These are phyloP conservation scores for Sinella curviseta DNA, from an alignment of 1,140 invertebrate genomes.

Conservation along the genomic window DNA sequence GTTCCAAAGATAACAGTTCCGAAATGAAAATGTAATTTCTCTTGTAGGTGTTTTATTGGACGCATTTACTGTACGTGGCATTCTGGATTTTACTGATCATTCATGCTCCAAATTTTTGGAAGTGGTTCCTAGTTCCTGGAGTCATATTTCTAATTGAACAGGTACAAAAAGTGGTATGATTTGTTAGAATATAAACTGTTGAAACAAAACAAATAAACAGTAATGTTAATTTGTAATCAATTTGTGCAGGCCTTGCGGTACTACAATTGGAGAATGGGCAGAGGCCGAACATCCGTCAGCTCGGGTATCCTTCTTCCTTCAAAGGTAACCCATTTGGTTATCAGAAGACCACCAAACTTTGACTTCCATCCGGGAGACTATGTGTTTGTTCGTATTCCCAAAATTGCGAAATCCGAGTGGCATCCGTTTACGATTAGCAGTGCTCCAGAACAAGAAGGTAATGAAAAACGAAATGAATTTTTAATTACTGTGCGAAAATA, in stretches of 20 bases:
- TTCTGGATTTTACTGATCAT: slow-evolving; percentile 84
- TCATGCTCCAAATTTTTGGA: slow-evolving; percentile 93
- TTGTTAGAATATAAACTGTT: too few species aligned
- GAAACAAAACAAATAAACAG: neutral
- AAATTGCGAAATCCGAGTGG: slow-evolving; percentile 91
- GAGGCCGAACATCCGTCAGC: slow-evolving; percentile 80
- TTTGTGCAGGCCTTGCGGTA: slow-evolving; percentile 33
- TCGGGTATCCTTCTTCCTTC: slow-evolving; percentile 79
- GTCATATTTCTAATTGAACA: slow-evolving; percentile 78
- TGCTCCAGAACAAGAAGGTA: slow-evolving; percentile 88
- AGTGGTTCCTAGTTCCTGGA: slow-evolving; percentile 87
- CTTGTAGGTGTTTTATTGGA: slow-evolving; percentile 91
- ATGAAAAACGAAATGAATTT: neutral
- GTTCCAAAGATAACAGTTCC: too few species aligned
- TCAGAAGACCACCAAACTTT: slow-evolving; percentile 80
- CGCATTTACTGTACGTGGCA: slow-evolving; percentile 84
- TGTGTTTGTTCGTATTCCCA: slow-evolving; percentile 89
- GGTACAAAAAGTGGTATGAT: slow-evolving; percentile 58
- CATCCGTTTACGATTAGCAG: slow-evolving; percentile 97
- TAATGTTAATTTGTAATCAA: neutral
- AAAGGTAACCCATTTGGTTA: slow-evolving; percentile 81
- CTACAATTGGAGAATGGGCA: slow-evolving; percentile 51
- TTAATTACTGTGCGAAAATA: neutral
- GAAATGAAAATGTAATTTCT: too few species aligned
- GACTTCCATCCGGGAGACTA: slow-evolving; percentile 91